A percentile compares a stretch with the other conserved stretches of the same genome.
phyloP scores from a whole-genome alignment of 2,113 vertebrate species.

The Eurystomus gularis region DNA sequence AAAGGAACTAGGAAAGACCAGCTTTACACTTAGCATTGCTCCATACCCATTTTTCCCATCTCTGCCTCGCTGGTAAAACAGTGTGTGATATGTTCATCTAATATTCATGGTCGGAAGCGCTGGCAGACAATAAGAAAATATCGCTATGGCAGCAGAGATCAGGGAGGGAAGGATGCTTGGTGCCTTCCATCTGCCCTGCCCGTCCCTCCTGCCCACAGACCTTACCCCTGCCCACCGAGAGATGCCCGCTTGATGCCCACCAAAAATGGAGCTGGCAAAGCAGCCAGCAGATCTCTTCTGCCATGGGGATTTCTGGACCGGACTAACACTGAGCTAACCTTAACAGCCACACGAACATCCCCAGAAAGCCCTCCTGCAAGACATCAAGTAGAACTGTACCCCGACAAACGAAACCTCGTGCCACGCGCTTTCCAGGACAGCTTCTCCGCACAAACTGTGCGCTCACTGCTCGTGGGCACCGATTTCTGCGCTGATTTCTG shows the following conservation, averaged over 20 bases:
- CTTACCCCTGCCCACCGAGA: background rate
- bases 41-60: background rate
- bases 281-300: background rate
- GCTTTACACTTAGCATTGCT: background rate
- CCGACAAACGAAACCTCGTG: background rate
- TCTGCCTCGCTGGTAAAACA: background rate
- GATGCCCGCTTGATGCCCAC: fast-evolving
- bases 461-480: fast-evolving
- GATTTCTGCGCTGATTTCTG: background rate
- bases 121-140: background rate
- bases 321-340: too few species aligned
- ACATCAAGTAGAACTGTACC: background rate
- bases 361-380: background rate
- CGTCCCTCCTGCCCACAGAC: background rate
- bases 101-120: background rate
- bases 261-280: background rate
- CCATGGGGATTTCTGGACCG: fast-evolving
- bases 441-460: fast-evolving
- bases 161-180: background rate
- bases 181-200: background rate
- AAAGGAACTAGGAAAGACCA: background rate
- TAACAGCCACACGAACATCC: fast-evolving
- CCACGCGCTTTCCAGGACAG: background rate
- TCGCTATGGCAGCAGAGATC: background rate
- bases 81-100: fast-evolving